These are phyloP conservation scores for Ylistrum balloti DNA, from an alignment of 1,140 invertebrate species.

Conservation along the genomic window DNA sequence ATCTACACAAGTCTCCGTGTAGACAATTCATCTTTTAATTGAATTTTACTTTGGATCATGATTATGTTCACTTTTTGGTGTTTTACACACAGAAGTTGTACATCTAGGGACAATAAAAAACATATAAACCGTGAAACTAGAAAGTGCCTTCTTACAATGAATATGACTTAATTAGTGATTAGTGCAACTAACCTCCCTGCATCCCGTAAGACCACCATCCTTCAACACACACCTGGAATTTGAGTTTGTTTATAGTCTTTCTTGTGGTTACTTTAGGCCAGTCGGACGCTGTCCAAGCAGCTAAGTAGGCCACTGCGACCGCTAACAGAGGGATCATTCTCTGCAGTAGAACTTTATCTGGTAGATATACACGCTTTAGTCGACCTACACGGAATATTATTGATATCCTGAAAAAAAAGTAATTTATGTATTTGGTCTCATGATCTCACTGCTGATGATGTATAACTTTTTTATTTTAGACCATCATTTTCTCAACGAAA, in stretches of 20 bases:
- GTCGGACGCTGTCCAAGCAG: slow-evolving; percentile 90
- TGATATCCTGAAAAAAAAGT: slow-evolving; percentile 89
- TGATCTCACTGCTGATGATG: too few species aligned
- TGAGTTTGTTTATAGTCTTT: slow-evolving; percentile 65
- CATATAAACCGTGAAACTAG: too few species aligned
- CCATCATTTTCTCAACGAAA: too few species aligned
- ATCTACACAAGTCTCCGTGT: too few species aligned
- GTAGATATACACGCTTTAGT: slow-evolving; percentile 95
- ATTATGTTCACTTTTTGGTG: too few species aligned
- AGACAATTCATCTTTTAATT: too few species aligned
- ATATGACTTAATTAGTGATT: neutral
- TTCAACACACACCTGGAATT: slow-evolving; percentile 69
- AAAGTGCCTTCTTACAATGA: too few species aligned
- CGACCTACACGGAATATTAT: slow-evolving; percentile 96
- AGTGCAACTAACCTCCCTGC: slow-evolving; percentile 62
- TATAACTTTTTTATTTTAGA: too few species aligned
- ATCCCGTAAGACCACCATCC: slow-evolving; percentile 72
- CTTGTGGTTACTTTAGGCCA: slow-evolving; percentile 88
- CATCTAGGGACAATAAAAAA: too few species aligned
- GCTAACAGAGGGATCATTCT: slow-evolving; percentile 95
- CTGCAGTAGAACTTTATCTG: slow-evolving; percentile 94
- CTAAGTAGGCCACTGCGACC: slow-evolving; percentile 93
- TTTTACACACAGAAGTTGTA: too few species aligned
- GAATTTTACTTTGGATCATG: too few species aligned
- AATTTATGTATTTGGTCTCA: too few species aligned